Evolutionary conservation across 1,140 invertebrate genomes (phyloP).

Genomic region (Trichonephila clavipes): DNA sequence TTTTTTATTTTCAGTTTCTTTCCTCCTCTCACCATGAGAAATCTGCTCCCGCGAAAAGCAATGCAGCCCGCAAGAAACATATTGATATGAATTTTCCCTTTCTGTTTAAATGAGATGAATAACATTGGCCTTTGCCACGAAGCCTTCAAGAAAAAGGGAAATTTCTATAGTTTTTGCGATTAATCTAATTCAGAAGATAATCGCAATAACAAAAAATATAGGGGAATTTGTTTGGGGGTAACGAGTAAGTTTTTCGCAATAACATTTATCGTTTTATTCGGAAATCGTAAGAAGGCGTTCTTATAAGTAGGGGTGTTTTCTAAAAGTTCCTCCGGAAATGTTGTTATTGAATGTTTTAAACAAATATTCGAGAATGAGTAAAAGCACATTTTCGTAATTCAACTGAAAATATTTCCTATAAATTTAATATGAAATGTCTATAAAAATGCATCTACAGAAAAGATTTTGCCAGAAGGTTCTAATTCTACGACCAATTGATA

Average conservation of each 20-base stretch:
- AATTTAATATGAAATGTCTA: background rate
- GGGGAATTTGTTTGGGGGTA: background rate
- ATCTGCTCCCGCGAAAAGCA: background rate
- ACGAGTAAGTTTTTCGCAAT: background rate
- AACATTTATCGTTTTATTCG: conserved; percentile 30
- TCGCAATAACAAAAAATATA: background rate
- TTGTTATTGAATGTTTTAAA: conserved; percentile 12
- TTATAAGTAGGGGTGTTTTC: background rate
- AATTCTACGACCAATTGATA: no score
- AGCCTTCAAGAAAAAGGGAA: background rate
- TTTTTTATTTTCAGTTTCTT: background rate
- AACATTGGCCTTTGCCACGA: background rate
- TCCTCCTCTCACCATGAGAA: background rate
- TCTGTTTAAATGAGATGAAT: conserved; percentile 57
- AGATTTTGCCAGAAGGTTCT: background rate
- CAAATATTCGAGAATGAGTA: background rate
- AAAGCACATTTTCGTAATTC: background rate
- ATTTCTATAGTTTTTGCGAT: conserved; percentile 12
- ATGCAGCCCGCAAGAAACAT: conserved; percentile 15
- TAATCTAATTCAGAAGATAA: conserved; percentile 54
- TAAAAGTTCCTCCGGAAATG: background rate
- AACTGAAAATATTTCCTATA: background rate
- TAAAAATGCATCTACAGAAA: background rate
- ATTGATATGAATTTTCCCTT: conserved; percentile 73
- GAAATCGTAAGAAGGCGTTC: background rate